Conservation (phyloP, 1,140 invertebrate genomes). For the Drosophila nasuta region DNA sequence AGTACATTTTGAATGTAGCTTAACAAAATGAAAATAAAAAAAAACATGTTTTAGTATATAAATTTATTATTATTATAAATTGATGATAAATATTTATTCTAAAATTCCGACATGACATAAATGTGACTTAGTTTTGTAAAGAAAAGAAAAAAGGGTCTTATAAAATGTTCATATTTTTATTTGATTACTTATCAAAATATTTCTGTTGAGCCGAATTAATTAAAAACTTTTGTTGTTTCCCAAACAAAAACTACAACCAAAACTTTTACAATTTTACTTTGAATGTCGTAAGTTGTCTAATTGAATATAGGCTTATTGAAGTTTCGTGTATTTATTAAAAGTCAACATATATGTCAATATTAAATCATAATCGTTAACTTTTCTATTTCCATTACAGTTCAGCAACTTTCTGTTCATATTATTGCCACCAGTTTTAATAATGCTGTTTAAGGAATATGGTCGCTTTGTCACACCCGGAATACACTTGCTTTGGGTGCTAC, state of each 20-base stretch:
- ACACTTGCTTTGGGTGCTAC: constrained; percentile 90
- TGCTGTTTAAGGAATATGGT: constrained; percentile 91
- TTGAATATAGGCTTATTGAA: too few species aligned
- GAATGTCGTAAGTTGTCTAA: too few species aligned
- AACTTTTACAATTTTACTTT: too few species aligned
- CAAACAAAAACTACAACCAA: too few species aligned
- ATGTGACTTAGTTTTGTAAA: not conserved
- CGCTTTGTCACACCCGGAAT: constrained; percentile 90
- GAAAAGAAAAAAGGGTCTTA: not conserved
- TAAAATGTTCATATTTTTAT: not conserved
- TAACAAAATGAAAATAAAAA: constrained; percentile 37
- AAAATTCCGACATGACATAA: not conserved
- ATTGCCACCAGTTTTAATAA: constrained; percentile 90
- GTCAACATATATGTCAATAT: not conserved
- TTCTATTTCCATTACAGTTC: constrained; percentile 86
- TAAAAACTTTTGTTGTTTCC: too few species aligned
- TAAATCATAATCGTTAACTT: not conserved
- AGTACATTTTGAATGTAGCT: constrained; percentile 6
- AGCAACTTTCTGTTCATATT: constrained; percentile 92
- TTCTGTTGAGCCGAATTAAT: too few species aligned
- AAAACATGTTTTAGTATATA: not conserved
- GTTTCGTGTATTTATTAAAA: too few species aligned
- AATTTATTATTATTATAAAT: not conserved
- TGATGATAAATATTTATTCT: not conserved
- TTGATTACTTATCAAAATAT: not conserved